A percentile compares a stretch with the other conserved stretches of the same genome.
Conservation (phyloP, 2,797 vertebrate species). For the Poeciliopsis gracilis region DNA sequence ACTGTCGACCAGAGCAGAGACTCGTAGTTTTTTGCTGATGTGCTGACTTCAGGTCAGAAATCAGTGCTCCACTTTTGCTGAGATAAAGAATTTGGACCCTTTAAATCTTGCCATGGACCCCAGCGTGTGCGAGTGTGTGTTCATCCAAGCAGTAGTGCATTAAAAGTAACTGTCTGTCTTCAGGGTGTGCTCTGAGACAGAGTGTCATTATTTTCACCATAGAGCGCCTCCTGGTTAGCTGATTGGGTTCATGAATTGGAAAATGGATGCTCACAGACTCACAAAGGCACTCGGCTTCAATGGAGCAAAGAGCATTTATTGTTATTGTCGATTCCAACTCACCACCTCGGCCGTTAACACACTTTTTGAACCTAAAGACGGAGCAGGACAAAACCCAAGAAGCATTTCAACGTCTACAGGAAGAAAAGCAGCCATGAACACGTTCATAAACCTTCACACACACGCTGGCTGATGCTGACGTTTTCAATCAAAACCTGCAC, state of each 20-base stretch:
- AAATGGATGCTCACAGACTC: background rate
- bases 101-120: slow-evolving; percentile 60
- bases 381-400: background rate
- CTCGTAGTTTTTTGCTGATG: slow-evolving; percentile 55
- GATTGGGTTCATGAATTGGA: slow-evolving; percentile 45
- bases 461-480: background rate
- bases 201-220: slow-evolving; percentile 43
- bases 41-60: slow-evolving; percentile 55
- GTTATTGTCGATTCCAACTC: slow-evolving; percentile 15
- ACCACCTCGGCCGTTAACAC: slow-evolving; percentile 16
- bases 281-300: background rate
- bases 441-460: background rate
- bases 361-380: background rate
- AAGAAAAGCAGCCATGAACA: background rate
- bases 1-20: slow-evolving; percentile 43
- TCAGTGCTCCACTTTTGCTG: slow-evolving; percentile 64
- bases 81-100: slow-evolving; percentile 62
- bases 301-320: slow-evolving; percentile 30
- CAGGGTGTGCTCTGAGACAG: slow-evolving; percentile 15
- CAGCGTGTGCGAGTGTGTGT: slow-evolving; percentile 24
- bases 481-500: background rate
- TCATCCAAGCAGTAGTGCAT: slow-evolving; percentile 32
- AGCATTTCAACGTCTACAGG: background rate
- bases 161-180: slow-evolving; percentile 44
- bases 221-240: slow-evolving; percentile 33